phyloP scores from a whole-genome alignment of 1,140 invertebrate species.

The Brevipalpus yothersi region DNA sequence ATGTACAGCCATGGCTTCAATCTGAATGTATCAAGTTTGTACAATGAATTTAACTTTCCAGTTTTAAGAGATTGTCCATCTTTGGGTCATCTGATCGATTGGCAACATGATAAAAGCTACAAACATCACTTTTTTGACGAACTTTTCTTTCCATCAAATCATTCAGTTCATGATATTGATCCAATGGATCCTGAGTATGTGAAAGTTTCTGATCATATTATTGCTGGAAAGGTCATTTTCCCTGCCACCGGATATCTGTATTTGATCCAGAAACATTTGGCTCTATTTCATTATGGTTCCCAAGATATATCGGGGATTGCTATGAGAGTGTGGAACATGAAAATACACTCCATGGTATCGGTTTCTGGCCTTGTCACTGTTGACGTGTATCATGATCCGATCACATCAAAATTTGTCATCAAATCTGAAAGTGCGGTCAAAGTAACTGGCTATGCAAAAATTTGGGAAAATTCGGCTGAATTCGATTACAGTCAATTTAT shows the following conservation, averaged over 20 bases:
- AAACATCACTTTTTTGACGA: not conserved
- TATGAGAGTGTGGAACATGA: not conserved
- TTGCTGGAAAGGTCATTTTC: slow-evolving; percentile 77
- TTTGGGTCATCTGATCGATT: not conserved
- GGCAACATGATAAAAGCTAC: not conserved
- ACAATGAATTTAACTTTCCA: not conserved
- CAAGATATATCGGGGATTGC: not conserved
- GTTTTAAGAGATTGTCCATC: slow-evolving; percentile 3
- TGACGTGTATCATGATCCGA: not conserved
- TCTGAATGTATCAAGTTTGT: not conserved
- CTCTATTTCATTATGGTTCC: not conserved
- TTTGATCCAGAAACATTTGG: not conserved
- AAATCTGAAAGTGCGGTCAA: not conserved
- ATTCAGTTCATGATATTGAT: not conserved
- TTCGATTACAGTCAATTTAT: not conserved
- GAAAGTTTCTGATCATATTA: slow-evolving; percentile 43
- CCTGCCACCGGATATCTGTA: slow-evolving; percentile 65
- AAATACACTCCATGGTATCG: not conserved
- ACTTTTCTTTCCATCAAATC: not conserved
- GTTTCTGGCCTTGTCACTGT: not conserved
- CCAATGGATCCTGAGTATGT: not conserved
- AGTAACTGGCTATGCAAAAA: not conserved
- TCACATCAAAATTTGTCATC: not conserved
- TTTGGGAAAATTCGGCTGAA: not conserved
- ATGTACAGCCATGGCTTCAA: not conserved